phyloP scores from a whole-genome alignment of 1,140 invertebrate species.

The Cephus cinctus region DNA sequence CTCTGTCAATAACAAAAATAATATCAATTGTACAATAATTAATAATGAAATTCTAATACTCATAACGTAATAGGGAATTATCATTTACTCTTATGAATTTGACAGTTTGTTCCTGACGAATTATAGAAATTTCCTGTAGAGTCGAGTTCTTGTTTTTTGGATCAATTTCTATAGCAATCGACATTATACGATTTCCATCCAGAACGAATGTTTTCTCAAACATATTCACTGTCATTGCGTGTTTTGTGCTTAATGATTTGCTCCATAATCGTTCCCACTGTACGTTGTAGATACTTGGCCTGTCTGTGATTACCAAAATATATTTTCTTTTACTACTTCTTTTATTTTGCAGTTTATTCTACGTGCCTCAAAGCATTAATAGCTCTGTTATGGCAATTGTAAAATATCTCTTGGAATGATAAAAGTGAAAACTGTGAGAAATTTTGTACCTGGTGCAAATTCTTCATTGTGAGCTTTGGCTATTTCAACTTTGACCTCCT shows the following conservation, averaged over 20 bases:
- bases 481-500: not conserved
- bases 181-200: conserved; percentile 17
- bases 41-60: too few species aligned
- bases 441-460: not conserved
- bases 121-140: conserved; percentile 9
- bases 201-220: conserved; percentile 22
- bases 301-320: not conserved
- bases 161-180: conserved; percentile 2
- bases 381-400: too few species aligned
- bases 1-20: conserved; percentile 17
- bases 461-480: not conserved
- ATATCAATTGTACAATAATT: not conserved
- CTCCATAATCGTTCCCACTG: conserved; percentile 26
- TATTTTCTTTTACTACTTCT: too few species aligned
- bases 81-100: conserved; percentile 26
- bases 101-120: not conserved
- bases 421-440: not conserved
- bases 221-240: conserved; percentile 15
- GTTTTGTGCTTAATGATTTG: conserved; percentile 1
- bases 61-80: not conserved
- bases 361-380: too few species aligned
- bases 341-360: too few species aligned
- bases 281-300: conserved; percentile 8
- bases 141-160: conserved; percentile 8
- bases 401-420: too few species aligned